phyloP scores from a whole-genome alignment of 2,888 invertebrate species.

The Tetrapedia diversipes region DNA sequence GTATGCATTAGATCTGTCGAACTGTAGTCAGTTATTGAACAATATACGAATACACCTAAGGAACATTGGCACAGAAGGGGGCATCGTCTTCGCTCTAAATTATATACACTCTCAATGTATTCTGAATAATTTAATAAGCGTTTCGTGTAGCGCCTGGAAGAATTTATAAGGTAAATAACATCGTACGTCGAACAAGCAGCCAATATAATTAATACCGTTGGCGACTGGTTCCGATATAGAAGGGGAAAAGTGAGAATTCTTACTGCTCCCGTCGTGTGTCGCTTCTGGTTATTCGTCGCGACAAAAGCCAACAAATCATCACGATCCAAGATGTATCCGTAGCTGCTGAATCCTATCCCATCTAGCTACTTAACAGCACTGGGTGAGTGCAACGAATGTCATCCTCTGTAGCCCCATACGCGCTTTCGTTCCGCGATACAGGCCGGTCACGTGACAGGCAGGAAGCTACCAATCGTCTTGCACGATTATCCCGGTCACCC shows the following conservation, averaged over 20 bases:
- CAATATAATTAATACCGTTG: constrained; percentile 47
- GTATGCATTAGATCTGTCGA: background rate
- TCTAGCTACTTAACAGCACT: constrained; percentile 65
- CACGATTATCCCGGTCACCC: constrained; percentile 79
- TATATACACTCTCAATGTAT: constrained; percentile 54
- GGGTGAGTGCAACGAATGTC: constrained; percentile 72
- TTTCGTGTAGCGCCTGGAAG: constrained; percentile 20
- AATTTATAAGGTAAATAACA: constrained; percentile 54
- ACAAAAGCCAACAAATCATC: constrained; percentile 63
- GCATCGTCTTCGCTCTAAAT: constrained; percentile 45
- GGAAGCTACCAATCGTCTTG: constrained; percentile 83
- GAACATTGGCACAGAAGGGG: constrained; percentile 56
- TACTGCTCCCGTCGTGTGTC: background rate
- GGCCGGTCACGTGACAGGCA: constrained; percentile 81
- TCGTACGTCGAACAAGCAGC: constrained; percentile 41
- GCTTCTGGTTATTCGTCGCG: constrained; percentile 44
- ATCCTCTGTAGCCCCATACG: constrained; percentile 71
- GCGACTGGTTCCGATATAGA: background rate
- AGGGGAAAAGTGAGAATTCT: background rate
- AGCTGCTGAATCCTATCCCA: constrained; percentile 63
- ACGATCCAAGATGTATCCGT: constrained; percentile 59
- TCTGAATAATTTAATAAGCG: constrained; percentile 52
- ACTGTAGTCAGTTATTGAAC: too few species aligned
- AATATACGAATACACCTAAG: constrained; percentile 37
- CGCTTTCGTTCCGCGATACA: constrained; percentile 70